A percentile compares a stretch with the other conserved stretches of the same genome.
These are phyloP conservation scores for Caenorhabditis sp. DNA, from an alignment of 2,888 invertebrate species.

Conservation along the genomic window DNA sequence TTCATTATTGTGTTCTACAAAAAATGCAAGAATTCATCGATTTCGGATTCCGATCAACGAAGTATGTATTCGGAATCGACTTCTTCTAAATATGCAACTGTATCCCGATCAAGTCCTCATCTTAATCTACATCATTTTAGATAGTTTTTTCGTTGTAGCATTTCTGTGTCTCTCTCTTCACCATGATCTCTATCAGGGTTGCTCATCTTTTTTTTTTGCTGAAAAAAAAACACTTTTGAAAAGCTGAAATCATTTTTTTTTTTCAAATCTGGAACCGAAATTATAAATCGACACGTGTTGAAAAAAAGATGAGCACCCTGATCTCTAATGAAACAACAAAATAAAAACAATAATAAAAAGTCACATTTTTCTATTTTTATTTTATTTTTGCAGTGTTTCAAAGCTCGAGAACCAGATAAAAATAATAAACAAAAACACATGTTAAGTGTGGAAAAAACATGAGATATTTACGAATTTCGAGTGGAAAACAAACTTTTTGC, in stretches of 20 bases:
- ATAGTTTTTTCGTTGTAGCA: not conserved
- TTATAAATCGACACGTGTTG: too few species aligned
- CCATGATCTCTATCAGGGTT: constrained; percentile 1
- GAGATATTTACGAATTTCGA: constrained; percentile 1
- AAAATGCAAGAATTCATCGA: constrained; percentile 10
- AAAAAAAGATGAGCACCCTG: too few species aligned
- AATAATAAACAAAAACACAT: not conserved
- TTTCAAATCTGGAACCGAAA: too few species aligned
- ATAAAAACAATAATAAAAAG: too few species aligned
- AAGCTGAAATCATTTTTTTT: too few species aligned
- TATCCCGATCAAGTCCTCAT: not conserved
- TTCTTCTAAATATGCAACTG: constrained; percentile 20
- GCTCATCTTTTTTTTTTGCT: too few species aligned
- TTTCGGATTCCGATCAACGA: not conserved
- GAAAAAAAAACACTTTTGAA: too few species aligned
- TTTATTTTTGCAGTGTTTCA: too few species aligned
- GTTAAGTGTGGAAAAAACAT: not conserved
- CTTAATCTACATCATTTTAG: not conserved
- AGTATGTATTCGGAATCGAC: constrained; percentile 1
- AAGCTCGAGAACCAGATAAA: too few species aligned
- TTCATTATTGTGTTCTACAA: constrained; percentile 18
- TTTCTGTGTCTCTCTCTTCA: not conserved
- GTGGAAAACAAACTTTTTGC: not conserved
- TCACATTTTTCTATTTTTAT: too few species aligned
- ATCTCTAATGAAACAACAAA: too few species aligned